Evolutionary conservation across 2,888 invertebrate genomes (phyloP), one percentile per base, ranked within the genome.

Genomic region (Hirtodrosophila alboralis): DNA sequence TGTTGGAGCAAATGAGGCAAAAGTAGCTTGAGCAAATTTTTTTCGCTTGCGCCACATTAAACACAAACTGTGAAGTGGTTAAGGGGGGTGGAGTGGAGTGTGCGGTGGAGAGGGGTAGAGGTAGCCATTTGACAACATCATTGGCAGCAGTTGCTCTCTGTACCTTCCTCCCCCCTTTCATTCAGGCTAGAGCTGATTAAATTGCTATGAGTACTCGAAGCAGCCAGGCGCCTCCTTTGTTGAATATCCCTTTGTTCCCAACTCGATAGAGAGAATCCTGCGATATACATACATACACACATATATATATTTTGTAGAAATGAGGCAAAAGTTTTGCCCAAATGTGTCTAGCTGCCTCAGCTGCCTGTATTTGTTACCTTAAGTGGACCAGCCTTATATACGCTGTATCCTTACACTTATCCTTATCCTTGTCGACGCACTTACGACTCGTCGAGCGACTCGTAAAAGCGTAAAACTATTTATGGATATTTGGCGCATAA

Each of bases 401-500:
- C 54, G 44, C 52, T 62, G 62, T 48, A 9, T 18, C 30, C 48
- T 28, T 49, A 33, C 36, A 60, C 59, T 56, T 54, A 48, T 71
- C 14, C 41, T 64, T 74, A 73, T 68, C 56, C 74, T 52, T 43
- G 69, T 38, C 74, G 65, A 69, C 72, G 74, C 72, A 74, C 67
- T 72, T 63, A 54, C 63, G 40, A 48, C 33, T 51, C 44, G 37
- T 43, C 21, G 28, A 23, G 62, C 54, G 27, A 54, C 37, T 47
- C 79, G 58, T 71, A 75, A 81, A 59, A 75, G 79, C 84, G 73
- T 56, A 72, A 84, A 84, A 80, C 84, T 84, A 80, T 80, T 80
- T 80, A 84, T 80, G 79, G 84, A 81, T 80, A 80, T 80, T 80
- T 78, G 72, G 53, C 75, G 85, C 84, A 80, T 80, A 80, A 80